A percentile compares a stretch with the other conserved stretches of the same genome.
phyloP scores from a whole-genome alignment of 2,113 vertebrate species.

The Lepus europaeus region DNA sequence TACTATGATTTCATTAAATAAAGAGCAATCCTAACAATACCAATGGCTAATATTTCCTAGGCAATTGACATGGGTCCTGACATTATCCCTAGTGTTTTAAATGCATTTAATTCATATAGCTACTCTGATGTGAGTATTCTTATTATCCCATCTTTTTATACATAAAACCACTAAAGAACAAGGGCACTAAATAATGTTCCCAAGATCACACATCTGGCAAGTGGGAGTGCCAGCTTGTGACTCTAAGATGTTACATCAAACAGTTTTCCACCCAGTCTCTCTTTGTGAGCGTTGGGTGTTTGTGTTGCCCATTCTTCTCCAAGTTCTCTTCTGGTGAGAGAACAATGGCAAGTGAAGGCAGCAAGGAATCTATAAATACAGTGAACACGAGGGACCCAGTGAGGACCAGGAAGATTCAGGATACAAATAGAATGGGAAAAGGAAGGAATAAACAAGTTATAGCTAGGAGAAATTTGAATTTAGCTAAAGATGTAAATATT shows the following conservation, averaged over 20 bases:
- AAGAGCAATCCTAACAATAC: background rate
- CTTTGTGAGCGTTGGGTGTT: background rate
- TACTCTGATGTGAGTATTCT: background rate
- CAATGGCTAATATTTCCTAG: background rate
- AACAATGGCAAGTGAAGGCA: background rate
- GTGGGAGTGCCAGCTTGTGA: background rate
- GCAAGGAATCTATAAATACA: background rate
- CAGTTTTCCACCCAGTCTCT: background rate
- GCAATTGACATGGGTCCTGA: background rate
- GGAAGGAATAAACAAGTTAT: background rate
- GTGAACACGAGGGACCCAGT: background rate
- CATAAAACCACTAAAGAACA: background rate
- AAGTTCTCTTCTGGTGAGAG: background rate
- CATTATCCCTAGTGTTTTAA: background rate
- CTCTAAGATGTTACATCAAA: background rate
- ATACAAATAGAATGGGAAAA: background rate
- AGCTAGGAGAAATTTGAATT: background rate
- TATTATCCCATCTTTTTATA: background rate
- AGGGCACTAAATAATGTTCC: background rate
- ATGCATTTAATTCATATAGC: background rate
- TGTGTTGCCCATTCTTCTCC: background rate
- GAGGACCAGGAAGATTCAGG: background rate
- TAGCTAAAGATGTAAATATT: background rate
- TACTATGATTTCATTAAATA: constrained; percentile 30
- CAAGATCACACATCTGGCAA: background rate